A percentile compares a stretch with the other conserved stretches of the same genome.
Conservation (phyloP, 2,113 vertebrate genomes). For the Redunca redunca region DNA sequence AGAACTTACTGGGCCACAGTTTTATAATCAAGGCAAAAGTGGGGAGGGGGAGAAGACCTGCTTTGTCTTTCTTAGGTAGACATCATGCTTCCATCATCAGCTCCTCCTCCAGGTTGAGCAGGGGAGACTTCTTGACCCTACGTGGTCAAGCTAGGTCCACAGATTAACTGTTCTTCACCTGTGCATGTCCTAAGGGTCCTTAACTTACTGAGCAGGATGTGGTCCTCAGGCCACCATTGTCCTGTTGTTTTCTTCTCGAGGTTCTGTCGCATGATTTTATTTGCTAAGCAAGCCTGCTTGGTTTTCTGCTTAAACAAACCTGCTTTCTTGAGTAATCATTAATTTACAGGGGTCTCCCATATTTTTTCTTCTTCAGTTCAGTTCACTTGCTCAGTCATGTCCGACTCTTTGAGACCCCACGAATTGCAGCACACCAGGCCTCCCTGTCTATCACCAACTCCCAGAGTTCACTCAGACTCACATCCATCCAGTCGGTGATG, state of each 20-base stretch:
- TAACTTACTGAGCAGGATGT: not conserved
- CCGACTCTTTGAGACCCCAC: no score
- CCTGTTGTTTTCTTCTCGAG: not conserved
- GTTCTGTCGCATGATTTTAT: not conserved
- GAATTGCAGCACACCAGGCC: accelerated
- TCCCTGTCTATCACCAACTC: no score
- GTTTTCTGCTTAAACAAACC: not conserved
- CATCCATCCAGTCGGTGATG: accelerated
- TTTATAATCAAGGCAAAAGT: not conserved
- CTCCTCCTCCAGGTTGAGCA: not conserved
- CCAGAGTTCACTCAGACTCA: no score
- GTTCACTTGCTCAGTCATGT: no score
- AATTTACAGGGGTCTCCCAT: not conserved
- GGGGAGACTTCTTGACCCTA: not conserved
- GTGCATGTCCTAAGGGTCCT: not conserved
- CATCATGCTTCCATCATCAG: not conserved
- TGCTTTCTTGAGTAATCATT: not conserved
- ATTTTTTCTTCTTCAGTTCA: not conserved
- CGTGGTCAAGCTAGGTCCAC: not conserved
- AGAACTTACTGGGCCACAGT: not conserved
- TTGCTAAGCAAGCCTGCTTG: not conserved
- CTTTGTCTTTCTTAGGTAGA: not conserved
- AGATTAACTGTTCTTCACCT: not conserved
- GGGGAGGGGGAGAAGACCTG: not conserved
- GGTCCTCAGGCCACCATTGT: not conserved